Evolutionary conservation across 64 coral and sea anemone genomes (phyloP), one percentile per base, ranked within the genome.

Genomic region (Anthopleura sola): DNA sequence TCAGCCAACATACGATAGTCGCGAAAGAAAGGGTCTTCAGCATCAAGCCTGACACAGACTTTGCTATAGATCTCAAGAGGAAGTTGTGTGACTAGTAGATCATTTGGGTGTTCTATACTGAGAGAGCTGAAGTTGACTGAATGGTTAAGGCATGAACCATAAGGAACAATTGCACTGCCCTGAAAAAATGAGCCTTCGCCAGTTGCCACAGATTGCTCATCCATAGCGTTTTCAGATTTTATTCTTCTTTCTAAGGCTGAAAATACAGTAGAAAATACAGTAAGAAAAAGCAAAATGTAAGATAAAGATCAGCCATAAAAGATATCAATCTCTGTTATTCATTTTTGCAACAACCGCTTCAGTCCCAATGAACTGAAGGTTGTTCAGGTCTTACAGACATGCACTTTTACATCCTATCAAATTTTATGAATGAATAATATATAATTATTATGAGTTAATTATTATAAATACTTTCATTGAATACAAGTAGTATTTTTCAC

Each of bases 1-100:
- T 79, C 76, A 48, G 37, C 76, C 18, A 79, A 5, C 66, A 38
- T 44, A 48, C 76, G 76, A 46, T 79, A 79, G 18, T 79, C 76
- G 21, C 5, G 36, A 24, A 44, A 79, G 76, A 79, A 79, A 11
- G 76, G 37, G 9, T 79, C 76, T 44, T 79, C 44, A 79, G 9
- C 37, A 79, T 79, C 38, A 21, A 79, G 44, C 76, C 38, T 44
- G 24, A 18, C 23, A 79, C 76, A 79, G 9, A 79, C 44, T 79
- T 79, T 79, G 7, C 37, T 46, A 17, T 21, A 79, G 26, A 79
- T 11, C 5, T 26, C 6, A 23, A 23, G 6, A 44, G 76, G 76
- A 38, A 79, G 44, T 1, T 47, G 3, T 8, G 6, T 79, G 20
- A 79, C 76, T 18, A 6, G 1, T 48, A 79, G 18, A 15, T 71